Evolutionary conservation across 2,888 invertebrate genomes (phyloP), one percentile per base, ranked within the genome.

Genomic region (Panorpa germanica): DNA sequence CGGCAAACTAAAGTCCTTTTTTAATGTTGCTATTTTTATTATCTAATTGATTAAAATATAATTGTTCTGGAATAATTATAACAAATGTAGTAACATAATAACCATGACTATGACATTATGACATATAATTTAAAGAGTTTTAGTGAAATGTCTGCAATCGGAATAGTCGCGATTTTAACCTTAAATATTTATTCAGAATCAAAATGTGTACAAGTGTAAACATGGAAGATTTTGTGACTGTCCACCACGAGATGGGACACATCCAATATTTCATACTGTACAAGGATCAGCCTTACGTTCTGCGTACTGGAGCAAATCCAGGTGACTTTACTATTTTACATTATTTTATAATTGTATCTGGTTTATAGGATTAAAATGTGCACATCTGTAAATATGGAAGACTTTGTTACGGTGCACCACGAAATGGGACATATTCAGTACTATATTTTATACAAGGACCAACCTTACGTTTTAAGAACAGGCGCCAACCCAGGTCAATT

Each of bases 371-470:
- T 8, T 12, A 10, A 28, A 3, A 8, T 15, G 14, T 13, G 3
- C 14, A 4, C 4, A n/a, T n/a, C 16, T 15, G 14, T 4, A n/a
- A 15, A 15, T 5, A 15, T 4, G 7, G 7, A 8, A 19, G 20
- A 71, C 45, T 64, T 75, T 38, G 57, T 62, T 34, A 71, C 70
- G 0, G 69, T 70, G 1, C 77, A 81, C 39, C 81, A 81, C 41
- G 81, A 82, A 53, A 76, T 81, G 75, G 81, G 80, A 0, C 81
- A 81, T 42, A 62, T 81, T 8, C 69, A 81, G 43, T 82, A 82
- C 42, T 77, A 63, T 43, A 41, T 78, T 33, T 74, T 76, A 38
- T 82, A 81, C 45, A 70, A 67, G 45, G 55, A 76, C 39, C 69
- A 67, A 40, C 77, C 77, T 0, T 51, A 61, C 2, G 47, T 70